These are phyloP conservation scores for Bubo blakistoni DNA, from an alignment of 2,113 vertebrate genomes.

Conservation along the genomic window DNA sequence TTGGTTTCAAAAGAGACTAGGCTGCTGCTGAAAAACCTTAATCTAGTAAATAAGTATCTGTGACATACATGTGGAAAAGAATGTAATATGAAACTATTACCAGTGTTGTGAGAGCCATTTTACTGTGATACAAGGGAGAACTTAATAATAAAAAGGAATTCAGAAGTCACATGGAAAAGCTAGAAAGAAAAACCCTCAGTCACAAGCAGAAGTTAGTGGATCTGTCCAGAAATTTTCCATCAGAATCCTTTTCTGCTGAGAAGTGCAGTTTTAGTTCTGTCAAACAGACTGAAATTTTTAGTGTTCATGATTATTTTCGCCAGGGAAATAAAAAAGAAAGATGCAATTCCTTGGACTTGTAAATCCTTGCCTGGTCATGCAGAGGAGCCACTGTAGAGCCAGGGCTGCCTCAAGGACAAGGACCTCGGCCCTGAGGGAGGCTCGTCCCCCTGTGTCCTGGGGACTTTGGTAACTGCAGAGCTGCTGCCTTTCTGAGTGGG, in stretches of 20 bases:
- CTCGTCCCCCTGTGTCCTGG: background rate
- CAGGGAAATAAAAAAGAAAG: background rate
- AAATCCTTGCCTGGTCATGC: background rate
- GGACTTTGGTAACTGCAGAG: accelerated
- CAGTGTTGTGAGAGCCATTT: background rate
- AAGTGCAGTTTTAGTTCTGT: background rate
- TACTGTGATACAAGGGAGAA: background rate
- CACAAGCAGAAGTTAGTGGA: background rate
- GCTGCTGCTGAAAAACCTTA: background rate
- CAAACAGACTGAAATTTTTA: background rate
- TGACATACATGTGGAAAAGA: background rate
- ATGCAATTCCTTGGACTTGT: background rate
- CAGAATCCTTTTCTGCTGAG: background rate
- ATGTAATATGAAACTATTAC: background rate
- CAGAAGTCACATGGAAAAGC: background rate
- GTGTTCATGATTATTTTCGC: background rate
- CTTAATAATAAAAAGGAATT: background rate
- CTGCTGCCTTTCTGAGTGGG: background rate
- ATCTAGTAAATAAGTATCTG: background rate
- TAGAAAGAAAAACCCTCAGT: background rate
- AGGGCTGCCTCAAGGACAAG: background rate
- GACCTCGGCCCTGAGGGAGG: too few relatives aligned
- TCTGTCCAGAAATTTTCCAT: background rate
- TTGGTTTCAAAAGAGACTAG: background rate
- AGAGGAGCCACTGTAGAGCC: background rate